A percentile compares a stretch with the other conserved stretches of the same genome.
Evolutionary conservation across 2,113 vertebrate species (phyloP).

Genomic region (Acinonyx jubatus): DNA sequence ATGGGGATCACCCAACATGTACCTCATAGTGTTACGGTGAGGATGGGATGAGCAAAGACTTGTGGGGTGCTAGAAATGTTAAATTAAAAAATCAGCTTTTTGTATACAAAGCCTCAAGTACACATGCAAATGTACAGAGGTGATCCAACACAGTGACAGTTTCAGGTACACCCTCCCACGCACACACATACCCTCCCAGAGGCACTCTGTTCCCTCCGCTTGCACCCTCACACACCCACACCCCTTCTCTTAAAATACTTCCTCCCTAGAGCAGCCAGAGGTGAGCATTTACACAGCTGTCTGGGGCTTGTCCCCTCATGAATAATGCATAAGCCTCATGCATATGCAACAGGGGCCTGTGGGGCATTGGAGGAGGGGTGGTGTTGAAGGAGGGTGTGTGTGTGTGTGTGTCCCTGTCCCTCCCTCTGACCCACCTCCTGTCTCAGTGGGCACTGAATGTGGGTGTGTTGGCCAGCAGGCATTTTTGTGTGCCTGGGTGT

Average conservation of each 20-base stretch:
- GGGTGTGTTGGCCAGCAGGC: background rate
- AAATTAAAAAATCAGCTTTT: constrained; percentile 36
- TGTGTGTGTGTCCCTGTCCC: accelerated
- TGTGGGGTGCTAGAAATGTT: background rate
- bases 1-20: background rate
- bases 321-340: constrained; percentile 84
- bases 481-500: background rate
- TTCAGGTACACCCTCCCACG: background rate
- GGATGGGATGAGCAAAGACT: background rate
- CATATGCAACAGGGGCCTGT: constrained; percentile 80
- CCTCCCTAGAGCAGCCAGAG: constrained; percentile 45
- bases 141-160: background rate
- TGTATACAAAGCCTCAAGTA: constrained; percentile 22
- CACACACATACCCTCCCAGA: background rate
- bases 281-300: constrained; percentile 83
- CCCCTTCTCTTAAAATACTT: constrained; percentile 69
- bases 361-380: constrained; percentile 51
- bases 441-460: background rate
- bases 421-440: background rate
- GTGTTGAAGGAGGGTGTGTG: accelerated
- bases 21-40: background rate
- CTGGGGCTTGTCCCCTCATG: constrained; percentile 81
- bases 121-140: background rate
- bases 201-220: background rate
- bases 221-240: constrained; percentile 53